These are phyloP conservation scores for Lagenorhynchus albirostris DNA, from an alignment of 2,113 vertebrate species.

Conservation along the genomic window DNA sequence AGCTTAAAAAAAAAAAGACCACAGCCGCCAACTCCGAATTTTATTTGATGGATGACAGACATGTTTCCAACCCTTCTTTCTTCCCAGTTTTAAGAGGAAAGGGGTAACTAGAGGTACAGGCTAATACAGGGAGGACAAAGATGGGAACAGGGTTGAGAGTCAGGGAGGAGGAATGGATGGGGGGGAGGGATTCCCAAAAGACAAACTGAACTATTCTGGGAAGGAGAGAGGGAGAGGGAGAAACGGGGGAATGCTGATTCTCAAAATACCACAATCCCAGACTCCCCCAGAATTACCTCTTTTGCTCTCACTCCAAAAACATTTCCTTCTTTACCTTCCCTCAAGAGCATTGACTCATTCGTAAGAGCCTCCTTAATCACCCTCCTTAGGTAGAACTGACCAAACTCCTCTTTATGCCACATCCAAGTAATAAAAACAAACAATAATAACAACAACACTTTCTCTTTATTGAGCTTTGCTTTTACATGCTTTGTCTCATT, in stretches of 20 bases:
- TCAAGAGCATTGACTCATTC: not conserved
- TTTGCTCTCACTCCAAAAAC: not conserved
- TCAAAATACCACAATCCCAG: not conserved
- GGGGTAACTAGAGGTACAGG: not conserved
- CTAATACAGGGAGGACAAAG: not conserved
- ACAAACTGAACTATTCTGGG: not conserved
- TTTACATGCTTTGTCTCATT: not conserved
- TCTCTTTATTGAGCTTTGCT: not conserved
- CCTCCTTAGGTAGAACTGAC: not conserved
- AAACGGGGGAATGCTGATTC: not conserved
- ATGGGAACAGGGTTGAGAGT: not conserved
- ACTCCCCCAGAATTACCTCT: not conserved
- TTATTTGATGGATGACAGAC: not conserved
- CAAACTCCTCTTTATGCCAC: not conserved
- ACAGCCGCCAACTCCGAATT: not conserved
- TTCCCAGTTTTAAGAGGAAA: not conserved
- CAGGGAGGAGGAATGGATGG: accelerated
- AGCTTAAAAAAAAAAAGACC: no score
- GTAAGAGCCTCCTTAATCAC: not conserved
- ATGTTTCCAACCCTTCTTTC: not conserved
- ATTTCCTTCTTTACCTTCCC: not conserved
- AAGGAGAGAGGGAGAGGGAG: not conserved
- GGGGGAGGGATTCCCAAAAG: not conserved
- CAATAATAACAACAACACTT: not conserved
- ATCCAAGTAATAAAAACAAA: not conserved